Evolutionary conservation across 1,140 invertebrate species (phyloP).

Genomic region (Drosophila busckii): DNA sequence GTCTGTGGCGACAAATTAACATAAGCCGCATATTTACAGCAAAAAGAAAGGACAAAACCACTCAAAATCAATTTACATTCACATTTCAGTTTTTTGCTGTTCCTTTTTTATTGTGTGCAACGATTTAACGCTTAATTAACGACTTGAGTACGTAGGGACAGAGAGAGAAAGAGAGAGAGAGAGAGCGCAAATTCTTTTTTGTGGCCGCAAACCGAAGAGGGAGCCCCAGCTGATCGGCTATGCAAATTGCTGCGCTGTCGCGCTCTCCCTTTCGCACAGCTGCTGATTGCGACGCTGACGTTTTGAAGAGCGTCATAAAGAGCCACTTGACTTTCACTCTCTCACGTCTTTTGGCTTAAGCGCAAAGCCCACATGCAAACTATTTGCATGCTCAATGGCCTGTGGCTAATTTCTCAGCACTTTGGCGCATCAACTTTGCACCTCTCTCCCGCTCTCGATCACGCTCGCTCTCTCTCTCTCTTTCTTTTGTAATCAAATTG

Average conservation of each 20-base stretch:
- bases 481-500: constrained; percentile 4
- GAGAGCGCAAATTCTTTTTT: constrained; percentile 6
- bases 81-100: constrained; percentile 13
- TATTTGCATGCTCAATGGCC: constrained; percentile 48
- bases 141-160: constrained; percentile 24
- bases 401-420: constrained; percentile 36
- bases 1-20: constrained; percentile 43
- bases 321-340: constrained; percentile 69
- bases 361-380: background rate
- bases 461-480: background rate
- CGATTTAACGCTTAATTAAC: constrained; percentile 74
- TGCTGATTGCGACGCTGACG: background rate
- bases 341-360: constrained; percentile 21
- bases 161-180: constrained; percentile 1
- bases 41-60: constrained; percentile 27
- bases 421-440: constrained; percentile 45
- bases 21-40: constrained; percentile 64
- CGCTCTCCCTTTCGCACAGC: constrained; percentile 7
- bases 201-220: background rate
- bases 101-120: constrained; percentile 40
- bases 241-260: constrained; percentile 47
- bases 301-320: constrained; percentile 51
- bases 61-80: constrained; percentile 65
- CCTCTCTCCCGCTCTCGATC: background rate
- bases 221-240: constrained; percentile 27